Evolutionary conservation across 2,888 invertebrate species (phyloP).

Genomic region (Pomacea canaliculata): DNA sequence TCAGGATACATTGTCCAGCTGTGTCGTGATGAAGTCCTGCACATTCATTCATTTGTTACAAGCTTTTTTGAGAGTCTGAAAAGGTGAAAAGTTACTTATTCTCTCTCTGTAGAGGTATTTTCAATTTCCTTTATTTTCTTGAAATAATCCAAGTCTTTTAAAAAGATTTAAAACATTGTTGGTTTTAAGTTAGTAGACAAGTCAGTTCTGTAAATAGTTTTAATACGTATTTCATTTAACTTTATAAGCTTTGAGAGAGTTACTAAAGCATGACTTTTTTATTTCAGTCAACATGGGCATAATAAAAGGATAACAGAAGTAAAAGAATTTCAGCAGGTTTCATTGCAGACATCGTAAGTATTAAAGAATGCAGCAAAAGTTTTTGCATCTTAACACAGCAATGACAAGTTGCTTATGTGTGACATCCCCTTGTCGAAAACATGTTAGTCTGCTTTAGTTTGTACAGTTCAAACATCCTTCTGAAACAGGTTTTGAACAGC

Average conservation of each 20-base stretch:
- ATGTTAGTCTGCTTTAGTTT: too few relatives aligned
- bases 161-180: neutral
- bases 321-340: slow-evolving; percentile 92
- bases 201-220: too few relatives aligned
- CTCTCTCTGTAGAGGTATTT: neutral
- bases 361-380: too few relatives aligned
- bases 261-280: too few relatives aligned
- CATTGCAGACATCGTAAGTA: slow-evolving; percentile 85
- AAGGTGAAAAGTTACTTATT: slow-evolving; percentile 72
- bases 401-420: too few relatives aligned
- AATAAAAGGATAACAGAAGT: slow-evolving; percentile 89
- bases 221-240: too few relatives aligned
- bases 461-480: too few relatives aligned
- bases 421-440: too few relatives aligned
- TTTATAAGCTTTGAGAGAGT: too few relatives aligned
- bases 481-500: too few relatives aligned
- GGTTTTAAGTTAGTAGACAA: neutral
- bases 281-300: slow-evolving; percentile 72
- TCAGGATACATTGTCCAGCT: slow-evolving; percentile 94
- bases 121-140: neutral
- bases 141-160: neutral
- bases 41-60: slow-evolving; percentile 93
- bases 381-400: too few relatives aligned
- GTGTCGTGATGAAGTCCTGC: slow-evolving; percentile 96
- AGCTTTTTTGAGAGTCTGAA: slow-evolving; percentile 94